Conservation (phyloP, 2,888 invertebrate species). For the Mystacides longicornis region DNA sequence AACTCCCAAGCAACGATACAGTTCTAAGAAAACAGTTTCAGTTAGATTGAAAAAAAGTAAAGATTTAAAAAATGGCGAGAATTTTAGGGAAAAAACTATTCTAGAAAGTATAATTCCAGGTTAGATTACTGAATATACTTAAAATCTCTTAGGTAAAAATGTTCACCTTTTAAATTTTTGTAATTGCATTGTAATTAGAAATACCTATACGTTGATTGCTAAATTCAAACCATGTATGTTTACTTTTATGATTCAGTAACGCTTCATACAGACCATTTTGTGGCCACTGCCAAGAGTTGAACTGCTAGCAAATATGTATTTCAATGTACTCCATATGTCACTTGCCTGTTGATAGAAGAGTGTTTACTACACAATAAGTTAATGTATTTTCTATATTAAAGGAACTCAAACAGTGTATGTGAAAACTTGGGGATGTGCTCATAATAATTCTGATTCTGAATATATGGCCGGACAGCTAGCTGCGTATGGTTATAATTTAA, state of each 20-base stretch:
- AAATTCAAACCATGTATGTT: too few species aligned
- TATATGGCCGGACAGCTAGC: slow-evolving; percentile 97
- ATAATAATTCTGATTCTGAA: slow-evolving; percentile 96
- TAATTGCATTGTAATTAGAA: too few species aligned
- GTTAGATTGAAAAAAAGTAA: slow-evolving; percentile 51
- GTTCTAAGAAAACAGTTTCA: slow-evolving; percentile 61
- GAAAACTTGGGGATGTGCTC: slow-evolving; percentile 97
- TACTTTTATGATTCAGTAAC: too few species aligned
- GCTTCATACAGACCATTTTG: too few species aligned
- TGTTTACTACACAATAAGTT: neutral
- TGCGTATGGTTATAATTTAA: slow-evolving; percentile 78
- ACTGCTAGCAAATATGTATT: too few species aligned
- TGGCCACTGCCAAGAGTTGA: too few species aligned
- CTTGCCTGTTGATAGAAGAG: too few species aligned
- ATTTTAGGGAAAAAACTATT: slow-evolving; percentile 39
- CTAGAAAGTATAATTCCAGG: slow-evolving; percentile 56
- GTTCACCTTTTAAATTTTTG: too few species aligned
- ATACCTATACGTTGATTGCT: too few species aligned
- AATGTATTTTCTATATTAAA: slow-evolving; percentile 7
- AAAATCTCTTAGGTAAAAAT: neutral
- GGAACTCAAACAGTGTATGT: slow-evolving; percentile 78
- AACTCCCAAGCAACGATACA: slow-evolving; percentile 70
- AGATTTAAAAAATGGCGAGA: slow-evolving; percentile 30
- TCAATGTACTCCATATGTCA: too few species aligned
- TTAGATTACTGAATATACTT: slow-evolving; percentile 27